These are phyloP conservation scores for Bufotes viridis DNA, from an alignment of 2,797 vertebrate genomes.

Conservation along the genomic window DNA sequence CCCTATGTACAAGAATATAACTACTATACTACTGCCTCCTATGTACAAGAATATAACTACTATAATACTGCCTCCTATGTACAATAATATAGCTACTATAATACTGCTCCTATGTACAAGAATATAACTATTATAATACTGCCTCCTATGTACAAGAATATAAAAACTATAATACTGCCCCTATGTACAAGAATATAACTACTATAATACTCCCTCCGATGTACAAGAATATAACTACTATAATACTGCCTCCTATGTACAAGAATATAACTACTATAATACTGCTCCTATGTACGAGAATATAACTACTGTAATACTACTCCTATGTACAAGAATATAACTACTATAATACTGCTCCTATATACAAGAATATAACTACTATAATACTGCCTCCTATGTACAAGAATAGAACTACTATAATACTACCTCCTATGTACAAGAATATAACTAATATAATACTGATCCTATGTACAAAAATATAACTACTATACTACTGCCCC, in stretches of 20 bases:
- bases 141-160: not conserved
- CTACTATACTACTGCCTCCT: not conserved
- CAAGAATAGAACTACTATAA: not conserved
- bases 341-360: conserved; percentile 2
- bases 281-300: not conserved
- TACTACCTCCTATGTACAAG: not conserved
- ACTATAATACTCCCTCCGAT: not conserved
- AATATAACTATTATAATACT: not conserved
- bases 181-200: not conserved
- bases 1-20: not conserved
- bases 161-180: not conserved
- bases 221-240: not conserved
- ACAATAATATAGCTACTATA: no score
- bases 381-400: not conserved
- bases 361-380: not conserved
- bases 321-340: not conserved
- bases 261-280: not conserved
- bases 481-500: not conserved
- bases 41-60: conserved; percentile 1
- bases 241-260: not conserved
- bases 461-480: not conserved
- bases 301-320: not conserved
- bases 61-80: not conserved
- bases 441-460: conserved; percentile 1
- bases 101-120: not conserved